A percentile compares a stretch with the other conserved stretches of the same genome.
phyloP scores from a whole-genome alignment of 2,797 vertebrate species.

The Pempheris klunzingeri region DNA sequence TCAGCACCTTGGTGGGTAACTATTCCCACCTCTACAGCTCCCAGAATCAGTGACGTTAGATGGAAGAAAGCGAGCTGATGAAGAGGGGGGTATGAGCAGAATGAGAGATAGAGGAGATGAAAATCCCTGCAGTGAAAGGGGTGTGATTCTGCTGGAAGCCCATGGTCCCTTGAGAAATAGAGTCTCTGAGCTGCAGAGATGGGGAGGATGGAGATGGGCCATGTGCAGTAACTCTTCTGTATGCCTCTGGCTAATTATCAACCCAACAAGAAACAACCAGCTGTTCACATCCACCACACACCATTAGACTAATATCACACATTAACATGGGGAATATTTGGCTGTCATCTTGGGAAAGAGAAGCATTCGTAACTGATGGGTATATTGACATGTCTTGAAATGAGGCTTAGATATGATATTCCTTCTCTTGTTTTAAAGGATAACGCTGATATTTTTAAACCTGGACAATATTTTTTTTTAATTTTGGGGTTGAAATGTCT shows the following conservation, averaged over 20 bases:
- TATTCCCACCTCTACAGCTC: constrained; percentile 69
- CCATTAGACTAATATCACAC: constrained; percentile 65
- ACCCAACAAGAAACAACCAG: constrained; percentile 62
- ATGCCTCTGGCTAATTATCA: constrained; percentile 71
- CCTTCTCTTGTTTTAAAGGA: neutral
- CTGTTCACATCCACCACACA: constrained; percentile 63
- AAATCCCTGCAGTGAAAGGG: constrained; percentile 60
- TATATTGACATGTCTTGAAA: constrained; percentile 17
- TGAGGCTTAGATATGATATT: neutral
- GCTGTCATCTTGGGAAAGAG: constrained; percentile 6
- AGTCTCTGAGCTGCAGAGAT: constrained; percentile 43
- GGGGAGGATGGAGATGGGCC: constrained; percentile 43
- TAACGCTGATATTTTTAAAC: too few relatives aligned
- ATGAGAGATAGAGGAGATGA: constrained; percentile 52
- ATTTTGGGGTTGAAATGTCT: too few relatives aligned
- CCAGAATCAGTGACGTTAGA: constrained; percentile 53
- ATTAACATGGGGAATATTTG: constrained; percentile 53
- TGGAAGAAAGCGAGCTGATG: constrained; percentile 67
- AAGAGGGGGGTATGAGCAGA: constrained; percentile 48
- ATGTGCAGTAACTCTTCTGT: constrained; percentile 47
- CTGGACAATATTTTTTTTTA: too few relatives aligned
- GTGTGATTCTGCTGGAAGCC: constrained; percentile 59
- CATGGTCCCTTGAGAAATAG: constrained; percentile 59
- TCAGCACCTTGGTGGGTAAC: constrained; percentile 70
- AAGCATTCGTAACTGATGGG: neutral